phyloP scores from a whole-genome alignment of 2,113 vertebrate species.

The Hemibagrus wyckioides region DNA sequence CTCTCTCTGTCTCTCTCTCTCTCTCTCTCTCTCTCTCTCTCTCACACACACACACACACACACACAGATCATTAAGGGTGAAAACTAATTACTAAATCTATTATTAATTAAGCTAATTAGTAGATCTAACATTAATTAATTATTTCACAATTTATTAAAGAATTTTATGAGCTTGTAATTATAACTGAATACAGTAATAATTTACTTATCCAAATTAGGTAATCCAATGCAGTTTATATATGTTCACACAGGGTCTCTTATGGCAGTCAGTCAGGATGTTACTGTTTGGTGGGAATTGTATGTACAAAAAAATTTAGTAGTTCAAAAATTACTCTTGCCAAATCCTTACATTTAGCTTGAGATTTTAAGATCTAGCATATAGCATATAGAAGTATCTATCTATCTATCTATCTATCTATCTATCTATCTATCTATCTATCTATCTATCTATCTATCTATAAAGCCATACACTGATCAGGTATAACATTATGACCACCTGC shows the following conservation, averaged over 20 bases:
- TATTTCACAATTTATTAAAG: too few species aligned
- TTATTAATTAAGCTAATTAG: too few species aligned
- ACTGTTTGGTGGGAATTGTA: background rate
- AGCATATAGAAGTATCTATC: too few species aligned
- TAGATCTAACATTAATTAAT: too few species aligned
- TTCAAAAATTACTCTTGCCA: background rate
- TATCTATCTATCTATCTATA: too few species aligned
- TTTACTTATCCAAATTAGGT: background rate
- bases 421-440: too few species aligned
- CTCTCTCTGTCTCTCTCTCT: background rate
- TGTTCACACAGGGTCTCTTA: background rate
- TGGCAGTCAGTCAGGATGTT: background rate
- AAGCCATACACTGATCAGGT: too few species aligned
- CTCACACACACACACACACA: slow-evolving; percentile 6
- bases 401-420: too few species aligned
- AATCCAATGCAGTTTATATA: background rate
- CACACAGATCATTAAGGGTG: background rate
- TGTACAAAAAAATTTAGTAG: background rate
- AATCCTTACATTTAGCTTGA: background rate
- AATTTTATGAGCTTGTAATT: too few species aligned
- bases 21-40: background rate
- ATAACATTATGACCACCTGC: too few species aligned
- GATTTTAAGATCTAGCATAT: background rate
- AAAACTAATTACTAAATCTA: background rate
- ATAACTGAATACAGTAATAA: too few species aligned